Base-by-base conservation (phyloP, 1,140 invertebrate species). In the Drosophila triauraria region DNA sequence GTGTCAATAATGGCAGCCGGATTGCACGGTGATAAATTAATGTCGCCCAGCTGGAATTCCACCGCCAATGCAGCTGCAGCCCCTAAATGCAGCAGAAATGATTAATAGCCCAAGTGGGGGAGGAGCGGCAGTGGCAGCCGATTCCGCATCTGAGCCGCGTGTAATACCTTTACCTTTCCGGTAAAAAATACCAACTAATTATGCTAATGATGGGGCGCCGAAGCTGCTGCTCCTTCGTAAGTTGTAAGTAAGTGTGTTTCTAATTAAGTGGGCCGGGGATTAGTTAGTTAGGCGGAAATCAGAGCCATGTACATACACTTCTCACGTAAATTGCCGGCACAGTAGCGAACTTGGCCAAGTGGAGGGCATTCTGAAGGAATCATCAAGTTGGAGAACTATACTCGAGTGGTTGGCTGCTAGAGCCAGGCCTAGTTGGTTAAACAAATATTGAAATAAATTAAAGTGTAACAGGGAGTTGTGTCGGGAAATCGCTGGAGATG, bases 11-110 rank as follows among this genome's bases (percentile, higher is more conserved):
- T 70, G 81, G 82, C 71, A 69, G 83, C 50, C 69, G 51, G 68
- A 78, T 58, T 90, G 81, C 65, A 71, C 84, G 84, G 84, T 88
- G 84, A 88, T 88, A 88, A 88, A 88, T 88, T 88, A 80, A 90
- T 64, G 74, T 83, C 61, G 70, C 68, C 69, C 62, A 32, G 77
- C 74, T 78, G 69, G 85, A 90, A 84, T 59, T 75, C 80, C 84
- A 88, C 84, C 84, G 81, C 85, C 81, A 84, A 80, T 90, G 84
- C 85, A 74, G 69, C 84, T 56, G 53, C 53, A 56, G 53, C 13
- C 43, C 64, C 67, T 62, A 50, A 88, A 76, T 59, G 83, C 76
- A 83, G 70, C 42, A 72, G 60, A 32, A 61, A 56, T 74, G 70
- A 74, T 74, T 74, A 60, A 75, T 23, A 57, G 30, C n/a, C 50